Base-by-base conservation (phyloP, 1,140 invertebrate species). In the Drosophila repleta region DNA sequence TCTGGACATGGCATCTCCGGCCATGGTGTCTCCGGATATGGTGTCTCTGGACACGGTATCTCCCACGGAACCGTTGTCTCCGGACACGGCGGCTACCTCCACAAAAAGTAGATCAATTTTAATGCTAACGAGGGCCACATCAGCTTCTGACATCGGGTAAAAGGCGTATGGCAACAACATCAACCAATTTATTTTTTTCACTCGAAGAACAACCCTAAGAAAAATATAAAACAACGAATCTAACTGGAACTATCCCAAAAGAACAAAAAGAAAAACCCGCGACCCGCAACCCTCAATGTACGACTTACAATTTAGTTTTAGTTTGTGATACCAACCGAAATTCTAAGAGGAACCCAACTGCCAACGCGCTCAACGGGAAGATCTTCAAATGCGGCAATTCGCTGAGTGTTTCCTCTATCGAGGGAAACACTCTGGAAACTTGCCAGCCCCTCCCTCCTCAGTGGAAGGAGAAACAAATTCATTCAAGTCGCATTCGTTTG, bases 281-380 rank as follows among this genome's bases (percentile, higher is more conserved):
- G 43, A 64, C 10, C 68, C 46, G 52, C 58, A 76, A 80, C 68
- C 79, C 69, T 69, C 69, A 81, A 76, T 67, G 67, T 88, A 88
- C 84, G 83, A 88, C 83, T 88, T 88, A 88, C 75, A 88, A 82
- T 79, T 88, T 88, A 88, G 83, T 89, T 88, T 89, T 88, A 88
- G 84, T 84, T 88, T 88, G 83, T 88, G 83, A 88, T 89, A 88
- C 84, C 79, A 83, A 79, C 84, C 79, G 84, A 79, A 88, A 89
- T 88, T 88, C 57, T 58, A 52, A 69, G 63, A 70, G 81, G 62
- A 65, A 35, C 66, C 68, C 62, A 62, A 60, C 53, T 56, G 41
- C 56, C 56, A 13, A 11, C 32, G 32, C 4, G 43, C 18, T 29
- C 64, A 67, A 67, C 63, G 32, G 45, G 43, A 68, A 63, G 24